Evolutionary conservation across 2,797 vertebrate genomes (phyloP), one percentile per base, ranked within the genome.

Genomic region (Borostomias antarcticus): DNA sequence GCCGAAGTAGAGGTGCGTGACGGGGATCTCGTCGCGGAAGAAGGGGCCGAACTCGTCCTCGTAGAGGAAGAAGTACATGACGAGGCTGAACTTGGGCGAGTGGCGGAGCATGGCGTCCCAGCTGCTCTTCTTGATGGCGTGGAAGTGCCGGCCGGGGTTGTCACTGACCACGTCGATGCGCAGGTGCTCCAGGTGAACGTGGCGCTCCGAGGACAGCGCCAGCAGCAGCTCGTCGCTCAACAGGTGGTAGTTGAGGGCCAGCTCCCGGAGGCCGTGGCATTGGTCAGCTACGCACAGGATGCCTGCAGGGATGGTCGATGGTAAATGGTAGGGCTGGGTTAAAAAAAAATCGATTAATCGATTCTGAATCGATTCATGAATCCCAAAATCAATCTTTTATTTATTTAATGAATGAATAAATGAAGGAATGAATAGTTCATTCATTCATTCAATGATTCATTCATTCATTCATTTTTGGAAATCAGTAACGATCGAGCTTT

Each of bases 61-160:
- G 0, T 98, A 98, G 65, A 99, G 92, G 86, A 99, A 99, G 91
- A 99, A 99, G 91, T 99, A 99, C 97, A 99, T 98, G 29, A 99
- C 97, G 82, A 99, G 87, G 82, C 95, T 99, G 60, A 99, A 96
- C 87, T 98, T 98, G 43, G 97, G 97, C 8, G 97, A 99, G 82
- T 99, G 97, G 66, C 88, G 95, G 86, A 98, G 91, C 91, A 99
- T 95, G 87, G 96, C 96, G 10, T 99, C 96, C 97, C 97, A 99
- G 89, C 97, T 98, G 93, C 95, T 98, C 89, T 95, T 98, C 86
- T 97, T 95, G 83, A 99, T 95, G 1, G 92, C 88, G 86, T 97
- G 96, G 77, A 99, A 99, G 78, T 96, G 96, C 75, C 97, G 95
- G 70, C 96, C 96, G 0, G 96, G 96, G 75, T 98, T 98, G 77